Base-by-base conservation (phyloP, 1,140 invertebrate genomes). In the Triops cancriformis region DNA sequence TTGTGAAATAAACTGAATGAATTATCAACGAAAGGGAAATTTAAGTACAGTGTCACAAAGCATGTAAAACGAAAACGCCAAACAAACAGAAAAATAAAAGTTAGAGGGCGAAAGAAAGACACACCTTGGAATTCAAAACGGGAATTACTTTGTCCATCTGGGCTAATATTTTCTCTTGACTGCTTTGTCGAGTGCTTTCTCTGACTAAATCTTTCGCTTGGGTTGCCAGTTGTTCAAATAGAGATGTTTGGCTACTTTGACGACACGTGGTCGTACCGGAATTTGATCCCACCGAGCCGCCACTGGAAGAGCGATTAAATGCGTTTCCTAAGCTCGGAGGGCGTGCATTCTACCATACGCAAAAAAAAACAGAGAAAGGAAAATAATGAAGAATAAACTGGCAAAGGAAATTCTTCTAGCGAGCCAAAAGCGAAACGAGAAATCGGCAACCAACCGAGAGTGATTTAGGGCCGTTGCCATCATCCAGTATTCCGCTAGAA, bases 201-300 rank as follows among this genome's bases (percentile, higher is more conserved):
- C 90, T 87, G 3, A 95, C 92, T 75, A 95, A 83, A 81, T 94
- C 93, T 83, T 95, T 95, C 1, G 93, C 93, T 81, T 95, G 93
- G 0, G 88, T 89, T 1, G 94, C 91, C 80, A 96, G 91, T 80
- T 94, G 92, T 84, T 95, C 94, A 76, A 96, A 89, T 0, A 95
- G 82, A 87, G 7, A 91, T 86, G 79, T 87, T 89, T 18, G 89
- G 88, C 80, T 91, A 88, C 78, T 89, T 88, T 78, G 77, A 23
- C 77, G 73, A 14, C 43, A 14, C 27, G 77, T 14, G n/a, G n/a
- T 42, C 11, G 37, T 26, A 28, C 31, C 28, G 27, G 73, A 73
- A 73, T 72, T 73, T 12, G 78, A 79, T 4, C 75, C 78, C 14
- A 37, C 23, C 12, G 78, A 79, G 14, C 45, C 78, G 6, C 75